Conservation (phyloP, 2,113 vertebrate species). For the Vimba vimba region DNA sequence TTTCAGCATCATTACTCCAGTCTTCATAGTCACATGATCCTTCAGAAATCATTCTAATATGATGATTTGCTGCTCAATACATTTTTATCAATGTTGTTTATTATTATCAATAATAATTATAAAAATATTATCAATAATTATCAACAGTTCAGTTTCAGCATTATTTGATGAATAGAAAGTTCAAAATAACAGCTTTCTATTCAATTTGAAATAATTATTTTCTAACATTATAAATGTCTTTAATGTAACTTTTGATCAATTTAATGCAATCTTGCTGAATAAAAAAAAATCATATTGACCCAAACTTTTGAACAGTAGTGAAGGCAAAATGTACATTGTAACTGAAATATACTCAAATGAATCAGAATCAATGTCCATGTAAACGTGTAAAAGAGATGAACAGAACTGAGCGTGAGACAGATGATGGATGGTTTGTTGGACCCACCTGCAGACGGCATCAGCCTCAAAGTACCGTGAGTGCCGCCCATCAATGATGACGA, state of each 20-base stretch:
- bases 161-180: no score
- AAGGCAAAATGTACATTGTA: not conserved
- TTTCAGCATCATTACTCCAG: not conserved
- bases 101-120: not conserved
- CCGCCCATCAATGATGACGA: slow-evolving; percentile 90
- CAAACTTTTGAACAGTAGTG: not conserved
- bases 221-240: no score
- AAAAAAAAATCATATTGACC: not conserved
- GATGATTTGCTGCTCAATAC: not conserved
- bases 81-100: not conserved
- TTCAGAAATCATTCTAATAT: not conserved
- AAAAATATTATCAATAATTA: not conserved
- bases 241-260: not conserved
- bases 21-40: not conserved
- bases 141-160: no score
- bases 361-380: not conserved
- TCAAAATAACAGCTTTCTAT: no score
- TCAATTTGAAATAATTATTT: no score
- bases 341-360: not conserved
- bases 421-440: slow-evolving; percentile 15
- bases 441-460: slow-evolving; percentile 88
- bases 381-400: not conserved
- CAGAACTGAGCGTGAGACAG: not conserved
- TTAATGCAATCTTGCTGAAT: not conserved
- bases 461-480: slow-evolving; percentile 86